Base-by-base conservation (phyloP, 1,140 invertebrate genomes). In the Drosophila grimshawi region DNA sequence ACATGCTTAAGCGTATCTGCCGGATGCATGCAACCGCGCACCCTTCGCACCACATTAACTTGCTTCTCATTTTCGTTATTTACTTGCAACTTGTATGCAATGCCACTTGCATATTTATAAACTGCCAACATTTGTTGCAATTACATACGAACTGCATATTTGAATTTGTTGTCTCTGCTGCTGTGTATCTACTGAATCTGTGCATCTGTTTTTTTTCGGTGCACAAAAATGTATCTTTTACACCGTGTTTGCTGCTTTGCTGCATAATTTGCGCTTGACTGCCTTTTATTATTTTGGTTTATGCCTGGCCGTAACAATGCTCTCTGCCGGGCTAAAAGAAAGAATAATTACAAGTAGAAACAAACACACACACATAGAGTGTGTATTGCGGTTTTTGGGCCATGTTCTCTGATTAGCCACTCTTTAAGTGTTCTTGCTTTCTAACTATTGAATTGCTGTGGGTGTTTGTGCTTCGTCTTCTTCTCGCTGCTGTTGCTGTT, bases 201-300 rank as follows among this genome's bases (percentile, higher is more conserved):
- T 72, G 62, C 45, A 45, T 33, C 39, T 66, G 49, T 60, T 66
- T 41, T 76, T 55, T 66, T 35, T 71, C 30, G 45, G 27, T 57
- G 27, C 56, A 43, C 29, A 30, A 52, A 46, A 55, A 30, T 56
- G 51, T 85, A 73, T 85, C 59, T 83, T 49, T 67, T 59, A 46
- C 55, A 67, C 10, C 32, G 73, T 78, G 59, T 61, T 71, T 33
- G 64, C 67, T 75, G 55, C 76, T 66, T 76, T 39, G 6, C 76
- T 77, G 65, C 82, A 82, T 86, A 80, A 80, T 86, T 83, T 76
- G 70, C 80, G 80, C 85, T 80, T 76, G 62, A 66, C 33, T 83
- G 85, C 51, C 52, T 79, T 52, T 45, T 19, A 19, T 37, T 49
- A 35, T 32, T 49, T 48, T 55, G 5, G 49, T 49, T 29, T 64